phyloP scores from a whole-genome alignment of 1,140 invertebrate genomes.

The Atta texana region DNA sequence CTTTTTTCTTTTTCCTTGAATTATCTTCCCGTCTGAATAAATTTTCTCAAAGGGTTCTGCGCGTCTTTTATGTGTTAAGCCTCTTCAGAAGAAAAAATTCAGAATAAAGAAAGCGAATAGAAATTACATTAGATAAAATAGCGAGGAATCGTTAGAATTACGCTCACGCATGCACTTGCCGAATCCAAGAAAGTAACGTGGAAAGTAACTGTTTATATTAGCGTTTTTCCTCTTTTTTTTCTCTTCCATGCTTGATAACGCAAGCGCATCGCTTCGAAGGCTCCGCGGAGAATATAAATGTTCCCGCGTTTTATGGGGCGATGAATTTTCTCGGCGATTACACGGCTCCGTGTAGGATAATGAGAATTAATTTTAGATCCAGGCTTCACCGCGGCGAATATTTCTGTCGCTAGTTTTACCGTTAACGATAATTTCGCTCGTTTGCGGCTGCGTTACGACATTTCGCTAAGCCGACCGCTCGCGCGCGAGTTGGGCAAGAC shows the following conservation, averaged over 20 bases:
- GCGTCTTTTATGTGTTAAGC: not conserved
- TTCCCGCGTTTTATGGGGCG: slow-evolving; percentile 48
- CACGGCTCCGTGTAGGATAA: slow-evolving; percentile 30
- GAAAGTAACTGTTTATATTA: slow-evolving; percentile 55
- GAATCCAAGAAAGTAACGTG: slow-evolving; percentile 41
- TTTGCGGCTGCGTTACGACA: slow-evolving; percentile 66
- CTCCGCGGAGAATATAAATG: slow-evolving; percentile 48
- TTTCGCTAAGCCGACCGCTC: slow-evolving; percentile 10
- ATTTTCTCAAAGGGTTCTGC: not conserved
- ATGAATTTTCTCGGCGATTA: slow-evolving; percentile 49
- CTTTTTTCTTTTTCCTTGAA: not conserved
- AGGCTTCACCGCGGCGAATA: slow-evolving; percentile 45
- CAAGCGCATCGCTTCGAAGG: slow-evolving; percentile 26
- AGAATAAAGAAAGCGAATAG: slow-evolving; percentile 1
- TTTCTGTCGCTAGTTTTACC: slow-evolving; percentile 64
- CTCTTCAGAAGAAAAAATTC: not conserved
- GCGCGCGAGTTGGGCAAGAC: slow-evolving; percentile 67
- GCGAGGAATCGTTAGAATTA: not conserved
- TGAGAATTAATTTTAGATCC: slow-evolving; percentile 65
- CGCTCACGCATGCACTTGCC: not conserved
- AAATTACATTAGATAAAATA: not conserved
- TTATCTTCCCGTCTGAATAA: not conserved
- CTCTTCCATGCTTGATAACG: slow-evolving; percentile 22
- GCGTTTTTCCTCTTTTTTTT: not conserved
- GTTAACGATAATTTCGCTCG: slow-evolving; percentile 73